Percentiles rank a stretch among this genome's conserved stretches.
phyloP scores from a whole-genome alignment of 2,113 vertebrate species.

The Synchiropus splendidus region DNA sequence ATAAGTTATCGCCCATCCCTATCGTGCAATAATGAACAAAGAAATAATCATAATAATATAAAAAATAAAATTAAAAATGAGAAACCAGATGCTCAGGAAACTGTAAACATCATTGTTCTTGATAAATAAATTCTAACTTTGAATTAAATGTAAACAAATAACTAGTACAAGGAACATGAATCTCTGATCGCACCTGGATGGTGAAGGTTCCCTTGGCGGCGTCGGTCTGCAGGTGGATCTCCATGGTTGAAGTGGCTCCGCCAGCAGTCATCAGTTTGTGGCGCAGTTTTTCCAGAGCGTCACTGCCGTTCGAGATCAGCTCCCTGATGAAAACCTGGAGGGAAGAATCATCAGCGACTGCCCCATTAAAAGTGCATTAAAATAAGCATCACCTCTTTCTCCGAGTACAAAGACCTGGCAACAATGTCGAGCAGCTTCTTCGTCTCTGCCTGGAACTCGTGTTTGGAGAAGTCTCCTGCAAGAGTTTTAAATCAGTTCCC shows the following conservation, averaged over 20 bases:
- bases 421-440: constrained; percentile 96
- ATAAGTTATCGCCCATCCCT: too few species aligned
- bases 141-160: too few species aligned
- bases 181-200: constrained; percentile 88
- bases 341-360: too few species aligned
- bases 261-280: constrained; percentile 74
- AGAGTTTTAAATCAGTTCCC: constrained; percentile 3
- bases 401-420: constrained; percentile 89
- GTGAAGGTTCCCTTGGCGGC: constrained; percentile 77
- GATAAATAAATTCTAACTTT: too few species aligned
- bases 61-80: too few species aligned
- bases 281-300: constrained; percentile 89
- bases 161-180: too few species aligned
- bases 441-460: constrained; percentile 95
- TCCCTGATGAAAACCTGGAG: constrained; percentile 92
- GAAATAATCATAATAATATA: too few species aligned
- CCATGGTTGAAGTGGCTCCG: constrained; percentile 74
- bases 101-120: too few species aligned
- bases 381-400: constrained; percentile 81
- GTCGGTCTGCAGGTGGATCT: constrained; percentile 89
- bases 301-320: constrained; percentile 90
- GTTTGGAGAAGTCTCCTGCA: constrained; percentile 77
- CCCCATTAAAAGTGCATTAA: too few species aligned
- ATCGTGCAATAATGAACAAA: too few species aligned
- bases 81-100: too few species aligned